Base-by-base conservation (phyloP, 2,113 vertebrate species). In the Prolemur simus region DNA sequence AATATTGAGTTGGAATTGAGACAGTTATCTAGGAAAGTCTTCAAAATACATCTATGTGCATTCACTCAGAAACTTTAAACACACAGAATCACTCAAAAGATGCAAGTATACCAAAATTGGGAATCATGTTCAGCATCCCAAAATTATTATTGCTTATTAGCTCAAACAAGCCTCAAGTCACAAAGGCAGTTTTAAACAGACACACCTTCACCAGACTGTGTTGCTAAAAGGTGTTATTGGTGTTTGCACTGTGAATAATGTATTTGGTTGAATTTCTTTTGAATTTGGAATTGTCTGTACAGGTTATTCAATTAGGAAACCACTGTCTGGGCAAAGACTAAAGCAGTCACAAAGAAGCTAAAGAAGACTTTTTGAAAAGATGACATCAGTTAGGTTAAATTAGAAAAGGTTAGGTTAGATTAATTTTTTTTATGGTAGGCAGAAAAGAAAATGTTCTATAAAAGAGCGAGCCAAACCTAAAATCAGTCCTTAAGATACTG, bases 181-280 rank as follows among this genome's bases (percentile, higher is more conserved):
- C 49, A n/a, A 4, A 69, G 29, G 76, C 1, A 52, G 12, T 74
- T 91, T 71, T 42, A 81, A 56, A 47, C 5, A 77, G 81, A 47
- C 54, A 52, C n/a, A 52, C 54, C 58, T 77, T 95, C 69, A 91
- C 21, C 42, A 39, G 39, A 45, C 54, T 52, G 49, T 58, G 56
- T 34, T 71, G 49, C 49, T 63, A 64, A 77, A 60, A 88, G 39
- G 47, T 47, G 27, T 25, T n/a, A 45, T 37, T 37, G 39, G n/a
- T 91, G 9, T 94, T 93, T 34, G 3, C 37, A 52, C 37, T 86
- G 52, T 77, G 64, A 93, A 32, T 54, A 27, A 54, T 34, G 0
- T 3, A 37, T 87, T 58, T 88, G 64, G 37, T 42, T 91, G 27
- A 29, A 56, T 82, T 94, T 93, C 83, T 84, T 86, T 94, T 78